Percentiles rank a stretch among this genome's conserved stretches.
These are phyloP conservation scores for Palythoa caribaeorum DNA, from an alignment of 92 coral and sea anemone species.

Conservation along the genomic window DNA sequence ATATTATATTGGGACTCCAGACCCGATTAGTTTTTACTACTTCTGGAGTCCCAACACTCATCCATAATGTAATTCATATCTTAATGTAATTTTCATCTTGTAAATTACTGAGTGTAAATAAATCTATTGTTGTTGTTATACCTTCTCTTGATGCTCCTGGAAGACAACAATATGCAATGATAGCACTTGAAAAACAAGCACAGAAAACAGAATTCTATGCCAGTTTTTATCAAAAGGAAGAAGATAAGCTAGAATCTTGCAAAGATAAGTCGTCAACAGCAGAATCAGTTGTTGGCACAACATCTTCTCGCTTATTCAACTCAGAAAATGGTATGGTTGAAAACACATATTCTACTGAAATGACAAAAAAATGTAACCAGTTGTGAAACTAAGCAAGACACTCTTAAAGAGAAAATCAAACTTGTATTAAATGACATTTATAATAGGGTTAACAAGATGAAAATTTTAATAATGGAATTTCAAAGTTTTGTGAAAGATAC, in stretches of 20 bases:
- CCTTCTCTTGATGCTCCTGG: neutral
- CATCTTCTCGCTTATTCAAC: too few relatives aligned
- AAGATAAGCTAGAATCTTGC: neutral
- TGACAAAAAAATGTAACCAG: neutral
- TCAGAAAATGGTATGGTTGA: too few relatives aligned
- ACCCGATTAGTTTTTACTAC: too few relatives aligned
- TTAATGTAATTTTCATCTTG: too few relatives aligned
- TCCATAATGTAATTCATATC: too few relatives aligned
- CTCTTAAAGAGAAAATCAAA: neutral
- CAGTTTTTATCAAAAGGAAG: neutral
- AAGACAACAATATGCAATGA: neutral
- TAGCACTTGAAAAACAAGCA: neutral
- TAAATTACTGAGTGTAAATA: too few relatives aligned
- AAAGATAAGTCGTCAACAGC: neutral
- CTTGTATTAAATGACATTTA: neutral
- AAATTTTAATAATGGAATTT: constrained; percentile 13
- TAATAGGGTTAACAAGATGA: neutral
- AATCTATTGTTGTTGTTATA: too few relatives aligned
- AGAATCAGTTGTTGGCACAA: neutral
- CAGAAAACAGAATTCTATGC: neutral
- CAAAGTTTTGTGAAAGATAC: constrained; percentile 33
- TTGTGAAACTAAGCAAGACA: neutral
- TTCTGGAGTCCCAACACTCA: too few relatives aligned
- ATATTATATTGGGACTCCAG: too few relatives aligned
- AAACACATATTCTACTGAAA: too few relatives aligned